phyloP scores from a whole-genome alignment of 2,888 invertebrate genomes.

The Reticulitermes lucifugus region DNA sequence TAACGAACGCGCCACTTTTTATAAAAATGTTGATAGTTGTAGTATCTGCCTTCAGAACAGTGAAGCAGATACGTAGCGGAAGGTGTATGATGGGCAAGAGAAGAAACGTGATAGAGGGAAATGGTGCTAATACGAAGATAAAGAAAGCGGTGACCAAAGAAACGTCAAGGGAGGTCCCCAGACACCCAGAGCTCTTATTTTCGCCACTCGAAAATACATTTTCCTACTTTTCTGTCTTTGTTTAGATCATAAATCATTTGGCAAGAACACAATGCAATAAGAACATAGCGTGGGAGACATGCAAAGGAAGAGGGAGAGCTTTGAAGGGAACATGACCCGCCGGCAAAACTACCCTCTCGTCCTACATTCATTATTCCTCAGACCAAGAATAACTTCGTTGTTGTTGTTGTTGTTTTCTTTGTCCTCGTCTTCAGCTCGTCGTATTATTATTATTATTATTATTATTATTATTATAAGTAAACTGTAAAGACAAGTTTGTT shows the following conservation, averaged over 20 bases:
- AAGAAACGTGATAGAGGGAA: slow-evolving; percentile 1
- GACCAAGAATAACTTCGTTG: background rate
- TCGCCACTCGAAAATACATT: slow-evolving; percentile 40
- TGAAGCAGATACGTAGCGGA: background rate
- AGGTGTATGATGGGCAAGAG: background rate
- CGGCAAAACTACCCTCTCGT: background rate
- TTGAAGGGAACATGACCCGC: background rate
- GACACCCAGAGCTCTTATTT: slow-evolving; percentile 34
- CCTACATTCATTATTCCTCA: background rate
- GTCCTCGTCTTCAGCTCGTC: too few relatives aligned
- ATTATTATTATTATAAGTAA: too few relatives aligned
- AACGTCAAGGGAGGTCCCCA: slow-evolving; percentile 45
- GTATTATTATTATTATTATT: background rate
- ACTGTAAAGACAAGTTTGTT: too few relatives aligned
- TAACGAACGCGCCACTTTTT: too few relatives aligned
- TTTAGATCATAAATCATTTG: slow-evolving; percentile 40
- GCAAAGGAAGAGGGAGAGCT: background rate
- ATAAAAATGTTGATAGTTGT: too few relatives aligned
- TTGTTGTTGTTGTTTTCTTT: too few relatives aligned
- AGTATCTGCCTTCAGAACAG: background rate
- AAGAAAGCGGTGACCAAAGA: slow-evolving; percentile 44
- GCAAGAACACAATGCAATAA: slow-evolving; percentile 34
- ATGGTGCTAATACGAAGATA: slow-evolving; percentile 19
- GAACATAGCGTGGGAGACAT: background rate
- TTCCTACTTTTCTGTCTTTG: slow-evolving; percentile 22